phyloP scores from a whole-genome alignment of 2,113 vertebrate species.

The Turdus rufiventris region DNA sequence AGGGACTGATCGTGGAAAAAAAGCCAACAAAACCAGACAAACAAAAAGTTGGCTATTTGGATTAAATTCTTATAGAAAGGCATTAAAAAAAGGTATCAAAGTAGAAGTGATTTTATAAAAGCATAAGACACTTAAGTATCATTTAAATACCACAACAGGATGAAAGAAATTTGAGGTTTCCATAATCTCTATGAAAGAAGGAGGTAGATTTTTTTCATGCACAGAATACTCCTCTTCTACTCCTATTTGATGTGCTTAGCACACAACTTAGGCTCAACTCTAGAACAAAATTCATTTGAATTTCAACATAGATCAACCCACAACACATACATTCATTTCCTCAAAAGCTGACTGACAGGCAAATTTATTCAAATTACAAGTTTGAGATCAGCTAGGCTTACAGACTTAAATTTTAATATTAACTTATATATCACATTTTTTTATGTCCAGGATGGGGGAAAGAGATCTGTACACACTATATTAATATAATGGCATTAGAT shows the following conservation, averaged over 20 bases:
- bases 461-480: background rate
- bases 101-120: background rate
- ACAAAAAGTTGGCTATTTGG: background rate
- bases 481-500: background rate
- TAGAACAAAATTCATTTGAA: background rate
- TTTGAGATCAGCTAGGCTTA: background rate
- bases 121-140: background rate
- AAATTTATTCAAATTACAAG: background rate
- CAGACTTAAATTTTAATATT: background rate
- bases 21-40: background rate
- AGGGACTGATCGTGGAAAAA: background rate
- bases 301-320: background rate
- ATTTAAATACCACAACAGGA: background rate
- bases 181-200: background rate
- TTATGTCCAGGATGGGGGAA: accelerated
- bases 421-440: background rate
- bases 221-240: background rate
- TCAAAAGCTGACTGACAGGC: background rate
- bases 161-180: background rate
- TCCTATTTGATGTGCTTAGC: background rate
- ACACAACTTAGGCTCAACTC: background rate
- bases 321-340: background rate
- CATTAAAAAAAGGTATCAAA: background rate
- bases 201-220: background rate
- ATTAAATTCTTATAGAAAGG: background rate